Conservation (phyloP, 2,797 vertebrate genomes). For the Oryzias sinensis region DNA sequence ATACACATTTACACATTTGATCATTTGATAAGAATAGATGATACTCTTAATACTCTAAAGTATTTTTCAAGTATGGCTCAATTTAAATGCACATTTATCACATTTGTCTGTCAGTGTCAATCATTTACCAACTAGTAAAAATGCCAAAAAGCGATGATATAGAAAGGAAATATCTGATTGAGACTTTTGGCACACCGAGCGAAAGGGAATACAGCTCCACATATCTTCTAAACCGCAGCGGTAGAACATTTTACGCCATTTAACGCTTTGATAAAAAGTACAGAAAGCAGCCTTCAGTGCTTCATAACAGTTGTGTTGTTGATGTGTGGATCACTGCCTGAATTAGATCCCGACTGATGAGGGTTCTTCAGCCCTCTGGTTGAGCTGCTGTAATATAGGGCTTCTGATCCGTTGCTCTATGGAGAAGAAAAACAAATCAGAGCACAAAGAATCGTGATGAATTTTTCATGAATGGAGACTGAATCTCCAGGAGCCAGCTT, state of each 20-base stretch:
- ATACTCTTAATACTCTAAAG: not conserved
- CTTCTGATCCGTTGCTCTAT: constrained; percentile 45
- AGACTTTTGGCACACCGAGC: constrained; percentile 6
- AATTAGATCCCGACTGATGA: constrained; percentile 13
- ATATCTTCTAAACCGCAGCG: not conserved
- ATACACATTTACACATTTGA: not conserved
- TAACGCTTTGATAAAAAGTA: constrained; percentile 2
- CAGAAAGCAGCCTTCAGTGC: not conserved
- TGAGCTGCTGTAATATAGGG: constrained; percentile 24
- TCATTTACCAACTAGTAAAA: constrained; percentile 18
- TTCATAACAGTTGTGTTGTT: constrained; percentile 6
- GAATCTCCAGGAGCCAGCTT: constrained; percentile 45
- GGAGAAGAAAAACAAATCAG: constrained; percentile 54
- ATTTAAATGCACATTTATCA: constrained; percentile 1
- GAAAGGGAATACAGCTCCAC: constrained; percentile 23
- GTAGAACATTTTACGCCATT: constrained; percentile 3
- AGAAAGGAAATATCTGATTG: constrained; percentile 38
- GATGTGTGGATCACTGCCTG: not conserved
- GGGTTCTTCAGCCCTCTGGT: constrained; percentile 25
- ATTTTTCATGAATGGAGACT: constrained; percentile 71
- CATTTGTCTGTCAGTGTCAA: constrained; percentile 3
- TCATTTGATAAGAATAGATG: not conserved
- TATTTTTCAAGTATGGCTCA: not conserved
- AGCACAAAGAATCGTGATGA: constrained; percentile 63
- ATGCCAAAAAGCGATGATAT: constrained; percentile 6